Conservation (phyloP, 1,140 invertebrate species). For the Heterodera schachtii region DNA sequence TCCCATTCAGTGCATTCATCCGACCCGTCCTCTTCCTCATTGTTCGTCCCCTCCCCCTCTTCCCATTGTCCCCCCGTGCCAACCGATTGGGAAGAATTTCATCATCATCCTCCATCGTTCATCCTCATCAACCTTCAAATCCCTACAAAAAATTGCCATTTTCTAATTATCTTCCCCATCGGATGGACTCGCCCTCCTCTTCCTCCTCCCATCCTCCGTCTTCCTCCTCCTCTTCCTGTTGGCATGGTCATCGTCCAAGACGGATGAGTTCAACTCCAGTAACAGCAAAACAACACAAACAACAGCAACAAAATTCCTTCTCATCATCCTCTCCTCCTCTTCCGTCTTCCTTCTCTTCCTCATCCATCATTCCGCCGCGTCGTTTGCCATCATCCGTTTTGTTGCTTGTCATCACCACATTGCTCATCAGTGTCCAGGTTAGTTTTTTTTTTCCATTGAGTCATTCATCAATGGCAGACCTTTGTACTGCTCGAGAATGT, state of each 20-base stretch:
- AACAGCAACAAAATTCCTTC: not conserved
- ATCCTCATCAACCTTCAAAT: not conserved
- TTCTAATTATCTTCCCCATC: not conserved
- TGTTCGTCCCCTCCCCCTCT: no score
- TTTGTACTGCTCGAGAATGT: no score
- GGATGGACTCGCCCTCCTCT: not conserved
- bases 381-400: not conserved
- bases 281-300: no score
- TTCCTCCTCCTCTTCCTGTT: no score
- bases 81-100: no score
- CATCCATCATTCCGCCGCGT: not conserved
- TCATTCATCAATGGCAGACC: no score
- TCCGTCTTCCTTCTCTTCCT: not conserved
- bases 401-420: not conserved
- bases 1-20: no score
- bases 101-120: no score
- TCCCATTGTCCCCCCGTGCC: no score
- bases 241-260: not conserved
- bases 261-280: no score
- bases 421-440: not conserved
- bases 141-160: slow-evolving; percentile 13
- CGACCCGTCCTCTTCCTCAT: not conserved
- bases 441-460: not conserved
- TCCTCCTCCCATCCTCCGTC: not conserved
- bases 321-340: not conserved